Base-by-base conservation (phyloP, 2,888 invertebrate species). In the Iphiclides podalirius region DNA sequence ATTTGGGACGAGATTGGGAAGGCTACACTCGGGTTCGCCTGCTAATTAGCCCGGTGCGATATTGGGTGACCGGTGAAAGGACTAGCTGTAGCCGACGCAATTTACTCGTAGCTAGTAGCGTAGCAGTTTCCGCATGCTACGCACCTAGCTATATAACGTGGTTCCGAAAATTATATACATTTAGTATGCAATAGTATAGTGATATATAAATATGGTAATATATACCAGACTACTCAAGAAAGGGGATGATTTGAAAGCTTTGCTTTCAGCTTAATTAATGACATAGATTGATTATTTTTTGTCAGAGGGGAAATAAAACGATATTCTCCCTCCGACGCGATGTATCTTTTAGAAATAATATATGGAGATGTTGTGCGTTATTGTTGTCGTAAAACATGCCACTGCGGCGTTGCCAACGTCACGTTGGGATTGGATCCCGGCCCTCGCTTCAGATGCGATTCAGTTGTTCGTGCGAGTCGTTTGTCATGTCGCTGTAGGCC, bases 401-500 rank as follows among this genome's bases (percentile, higher is more conserved):
- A 14, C 31, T 36, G 26, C 17, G 28, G 28, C 31, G n/a, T 12
- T 31, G 31, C n/a, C 31, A 11, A 6, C 31, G 31, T 31, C 31
- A 31, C 31, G 11, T 31, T n/a, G 26, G 38, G 26, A 17, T 13
- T 44, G 23, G 26, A 17, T 42, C 34, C n/a, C 14, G 26, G 17
- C 16, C 34, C 16, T 35, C 38, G 31, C 53, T 52, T 52, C 52
- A 50, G 52, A 46, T 47, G 53, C 46, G 46, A 36, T 52, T 50
- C 42, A 47, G 44, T 48, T 37, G 64, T 62, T 61, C 63, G 66
- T 67, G 48, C 56, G 57, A 67, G 63, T 61, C 72, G 69, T 76
- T 73, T 71, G 70, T 75, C 75, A 76, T 73, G 70, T 69, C 64
- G 66, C 58, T 61, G 62, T 72, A 65, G 67, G 63, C 66, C 60